Base-by-base conservation (phyloP, 2,888 invertebrate genomes). In the Oithona nana region DNA sequence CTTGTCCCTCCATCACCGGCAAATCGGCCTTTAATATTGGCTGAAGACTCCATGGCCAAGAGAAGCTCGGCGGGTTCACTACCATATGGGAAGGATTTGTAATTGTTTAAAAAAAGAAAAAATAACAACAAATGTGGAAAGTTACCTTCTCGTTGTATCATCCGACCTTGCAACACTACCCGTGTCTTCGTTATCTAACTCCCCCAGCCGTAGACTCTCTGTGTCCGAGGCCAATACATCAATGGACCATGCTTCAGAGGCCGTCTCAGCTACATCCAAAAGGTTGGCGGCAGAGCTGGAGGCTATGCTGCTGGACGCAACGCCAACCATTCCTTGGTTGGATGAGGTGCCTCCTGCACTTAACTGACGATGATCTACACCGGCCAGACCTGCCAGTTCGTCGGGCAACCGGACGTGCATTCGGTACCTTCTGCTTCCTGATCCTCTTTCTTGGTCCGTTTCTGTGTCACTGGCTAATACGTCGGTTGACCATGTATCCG, bases 401-500 rank as follows among this genome's bases (percentile, higher is more conserved):
- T 24, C 28, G 29, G 57, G 28, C 24, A 57, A n/a, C 8, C 39
- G 39, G 39, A 39, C 39, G n/a, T n/a, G n/a, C n/a, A n/a, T n/a
- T 16, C 39, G 39, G 39, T 54, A 16, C 26, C 54, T 26, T 4
- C 24, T 20, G 26, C 20, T 3, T 22, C 54, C 54, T 24, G 13
- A 13, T 24, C 26, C 54, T 24, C 24, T 26, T 16, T 62, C 62
- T 26, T 56, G 93, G 52, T 90, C 81, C 22, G 87, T 87, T 75
- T 97, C 97, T 13, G 90, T 92, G 74, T 97, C 97, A 63, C 92
- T 93, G 0, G 94, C 94, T 63, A 95, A 75, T 56, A 97, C 97
- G 74, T 97, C 97, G 0, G 97, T 97, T 68, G 93, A 93, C 97
- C 97, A 97, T 0, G 94, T 94, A 73, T 98, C 97, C 56, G 93